Conservation (phyloP, 2,888 invertebrate species). For the Dugesia japonica region DNA sequence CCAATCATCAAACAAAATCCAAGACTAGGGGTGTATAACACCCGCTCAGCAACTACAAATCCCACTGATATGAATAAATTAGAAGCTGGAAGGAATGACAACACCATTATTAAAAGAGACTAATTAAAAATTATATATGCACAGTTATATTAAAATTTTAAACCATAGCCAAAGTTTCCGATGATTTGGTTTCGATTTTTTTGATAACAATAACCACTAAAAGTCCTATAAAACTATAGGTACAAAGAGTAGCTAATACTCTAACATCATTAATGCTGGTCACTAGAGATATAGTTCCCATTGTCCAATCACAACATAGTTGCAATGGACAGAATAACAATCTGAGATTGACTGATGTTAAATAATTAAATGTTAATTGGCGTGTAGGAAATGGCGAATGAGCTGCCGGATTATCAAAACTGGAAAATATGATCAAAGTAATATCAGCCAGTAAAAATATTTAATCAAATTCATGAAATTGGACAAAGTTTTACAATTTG, state of each 20-base stretch:
- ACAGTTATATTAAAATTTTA: too few relatives aligned
- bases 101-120: constrained; percentile 68
- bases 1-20: constrained; percentile 77
- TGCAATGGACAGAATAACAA: constrained; percentile 70
- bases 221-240: constrained; percentile 52
- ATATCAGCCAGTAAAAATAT: too few relatives aligned
- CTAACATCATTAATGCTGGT: constrained; percentile 63
- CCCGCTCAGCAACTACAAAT: constrained; percentile 83
- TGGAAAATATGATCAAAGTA: constrained; percentile 71
- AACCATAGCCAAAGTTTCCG: not conserved
- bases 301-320: constrained; percentile 93
- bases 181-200: not conserved
- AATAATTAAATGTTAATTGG: constrained; percentile 78
- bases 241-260: constrained; percentile 62
- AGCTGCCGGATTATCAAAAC: constrained; percentile 91
- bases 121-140: constrained; percentile 48
- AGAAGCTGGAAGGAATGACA: constrained; percentile 84
- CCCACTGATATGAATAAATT: constrained; percentile 93
- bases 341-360: constrained; percentile 75
- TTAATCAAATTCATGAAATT: too few relatives aligned
- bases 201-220: constrained; percentile 35
- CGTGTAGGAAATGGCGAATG: constrained; percentile 61
- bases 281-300: constrained; percentile 78
- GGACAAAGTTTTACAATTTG: too few relatives aligned
- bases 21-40: constrained; percentile 90